phyloP scores from a whole-genome alignment of 2,113 vertebrate genomes.

The Xyrauchen texanus region DNA sequence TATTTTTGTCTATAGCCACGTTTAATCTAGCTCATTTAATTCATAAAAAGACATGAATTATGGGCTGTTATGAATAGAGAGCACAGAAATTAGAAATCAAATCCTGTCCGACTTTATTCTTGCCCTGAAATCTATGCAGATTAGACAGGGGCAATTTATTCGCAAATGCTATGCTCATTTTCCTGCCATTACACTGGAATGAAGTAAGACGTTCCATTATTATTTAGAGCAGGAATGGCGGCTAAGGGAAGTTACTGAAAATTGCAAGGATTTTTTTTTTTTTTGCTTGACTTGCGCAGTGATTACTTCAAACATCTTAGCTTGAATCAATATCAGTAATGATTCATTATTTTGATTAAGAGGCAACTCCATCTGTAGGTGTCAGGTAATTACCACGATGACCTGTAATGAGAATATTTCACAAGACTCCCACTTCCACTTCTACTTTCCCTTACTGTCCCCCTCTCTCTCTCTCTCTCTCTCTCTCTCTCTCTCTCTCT shows the following conservation, averaged over 20 bases:
- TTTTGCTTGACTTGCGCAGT: slow-evolving; percentile 58
- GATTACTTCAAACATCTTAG: slow-evolving; percentile 83
- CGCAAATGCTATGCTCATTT: slow-evolving; percentile 65
- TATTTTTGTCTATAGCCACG: slow-evolving; percentile 36
- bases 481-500: background rate
- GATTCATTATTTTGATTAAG: slow-evolving; percentile 94
- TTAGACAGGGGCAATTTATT: slow-evolving; percentile 73
- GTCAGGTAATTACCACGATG: slow-evolving; percentile 90
- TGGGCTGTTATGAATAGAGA: slow-evolving; percentile 43
- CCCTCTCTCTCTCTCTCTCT: slow-evolving; percentile 45
- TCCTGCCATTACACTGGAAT: slow-evolving; percentile 69
- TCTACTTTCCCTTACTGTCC: slow-evolving; percentile 64
- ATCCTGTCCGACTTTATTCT: slow-evolving; percentile 68
- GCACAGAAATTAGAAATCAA: slow-evolving; percentile 75
- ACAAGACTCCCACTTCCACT: slow-evolving; percentile 70
- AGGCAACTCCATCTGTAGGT: slow-evolving; percentile 84
- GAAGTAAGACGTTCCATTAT: slow-evolving; percentile 78
- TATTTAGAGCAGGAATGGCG: slow-evolving; percentile 76
- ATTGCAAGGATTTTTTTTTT: slow-evolving; percentile 43
- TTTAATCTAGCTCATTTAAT: slow-evolving; percentile 54
- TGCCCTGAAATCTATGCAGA: slow-evolving; percentile 69
- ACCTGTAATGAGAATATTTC: slow-evolving; percentile 91
- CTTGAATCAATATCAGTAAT: slow-evolving; percentile 89
- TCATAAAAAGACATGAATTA: slow-evolving; percentile 61
- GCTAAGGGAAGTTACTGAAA: slow-evolving; percentile 68